A percentile compares a stretch with the other conserved stretches of the same genome.
phyloP scores from a whole-genome alignment of 2,888 invertebrate genomes.

The Stenodema calcarata region DNA sequence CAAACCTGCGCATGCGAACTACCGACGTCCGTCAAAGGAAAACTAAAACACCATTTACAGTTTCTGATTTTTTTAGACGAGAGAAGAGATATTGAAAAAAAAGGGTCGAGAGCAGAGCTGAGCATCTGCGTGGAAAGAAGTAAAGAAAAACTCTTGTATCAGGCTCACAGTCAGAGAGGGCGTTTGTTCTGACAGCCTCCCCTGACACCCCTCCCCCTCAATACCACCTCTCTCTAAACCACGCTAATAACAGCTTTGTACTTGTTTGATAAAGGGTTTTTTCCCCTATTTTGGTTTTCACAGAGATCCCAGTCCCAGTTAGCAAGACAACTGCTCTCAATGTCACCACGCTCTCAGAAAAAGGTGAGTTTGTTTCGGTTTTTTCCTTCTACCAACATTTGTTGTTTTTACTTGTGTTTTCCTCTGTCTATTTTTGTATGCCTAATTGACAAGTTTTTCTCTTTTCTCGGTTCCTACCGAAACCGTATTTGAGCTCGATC shows the following conservation, averaged over 20 bases:
- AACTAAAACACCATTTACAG: not conserved
- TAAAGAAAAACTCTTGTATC: not conserved
- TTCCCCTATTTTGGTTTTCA: constrained; percentile 23
- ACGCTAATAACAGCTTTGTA: constrained; percentile 11
- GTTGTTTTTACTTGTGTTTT: not conserved
- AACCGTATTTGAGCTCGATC: too few species aligned
- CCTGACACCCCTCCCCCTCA: not conserved
- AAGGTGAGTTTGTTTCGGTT: constrained; percentile 36
- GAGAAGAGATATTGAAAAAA: not conserved
- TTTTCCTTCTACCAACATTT: not conserved
- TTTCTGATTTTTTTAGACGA: not conserved
- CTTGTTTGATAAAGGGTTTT: constrained; percentile 33
- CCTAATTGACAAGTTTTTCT: not conserved
- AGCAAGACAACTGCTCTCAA: constrained; percentile 43
- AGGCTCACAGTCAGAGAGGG: not conserved
- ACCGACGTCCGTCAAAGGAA: not conserved
- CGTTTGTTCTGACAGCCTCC: constrained; percentile 11
- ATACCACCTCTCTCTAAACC: not conserved
- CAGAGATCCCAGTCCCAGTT: constrained; percentile 41
- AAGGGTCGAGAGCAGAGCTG: not conserved
- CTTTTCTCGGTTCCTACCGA: not conserved
- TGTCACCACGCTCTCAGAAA: constrained; percentile 40
- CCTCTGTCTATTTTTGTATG: not conserved
- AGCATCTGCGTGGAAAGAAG: not conserved
- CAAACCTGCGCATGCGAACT: too few species aligned